A percentile compares a stretch with the other conserved stretches of the same genome.
Evolutionary conservation across 2,797 vertebrate genomes (phyloP).

Genomic region (Neostethus bicornis): DNA sequence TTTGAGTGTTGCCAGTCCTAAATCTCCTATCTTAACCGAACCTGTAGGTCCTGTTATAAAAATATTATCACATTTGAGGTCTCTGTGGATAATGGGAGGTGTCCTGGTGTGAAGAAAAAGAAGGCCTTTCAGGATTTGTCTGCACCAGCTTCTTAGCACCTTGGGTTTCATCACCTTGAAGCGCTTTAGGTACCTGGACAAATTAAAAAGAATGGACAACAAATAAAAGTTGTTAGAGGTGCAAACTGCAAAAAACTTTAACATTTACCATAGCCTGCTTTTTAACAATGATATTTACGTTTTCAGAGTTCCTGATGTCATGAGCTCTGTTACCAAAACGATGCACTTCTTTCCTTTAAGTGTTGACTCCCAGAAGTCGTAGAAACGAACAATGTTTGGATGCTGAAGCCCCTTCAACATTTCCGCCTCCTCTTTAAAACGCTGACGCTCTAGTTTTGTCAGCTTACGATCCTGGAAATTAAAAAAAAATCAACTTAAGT

Average conservation of each 20-base stretch:
- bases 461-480: slow-evolving; percentile 91
- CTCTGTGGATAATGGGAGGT: slow-evolving; percentile 96
- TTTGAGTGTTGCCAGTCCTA: slow-evolving; percentile 96
- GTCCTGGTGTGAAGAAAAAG: slow-evolving; percentile 95
- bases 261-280: not conserved
- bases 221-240: not conserved
- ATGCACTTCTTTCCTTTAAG: slow-evolving; percentile 96
- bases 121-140: slow-evolving; percentile 97
- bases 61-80: slow-evolving; percentile 99
- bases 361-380: slow-evolving; percentile 97
- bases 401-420: slow-evolving; percentile 98
- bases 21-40: slow-evolving; percentile 97
- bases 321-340: slow-evolving; percentile 95
- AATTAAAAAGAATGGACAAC: slow-evolving; percentile 17
- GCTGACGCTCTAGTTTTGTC: slow-evolving; percentile 92
- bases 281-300: slow-evolving; percentile 84
- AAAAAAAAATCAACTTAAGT: slow-evolving; percentile 26
- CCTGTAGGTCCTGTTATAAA: slow-evolving; percentile 98
- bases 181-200: slow-evolving; percentile 91
- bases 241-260: not conserved
- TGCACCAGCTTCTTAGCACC: slow-evolving; percentile 95
- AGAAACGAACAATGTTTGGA: slow-evolving; percentile 98
- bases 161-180: slow-evolving; percentile 99
- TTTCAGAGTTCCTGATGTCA: slow-evolving; percentile 98
- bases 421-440: slow-evolving; percentile 98